phyloP scores from a whole-genome alignment of 92 coral and sea anemone species.

The Parazoanthus darwini region DNA sequence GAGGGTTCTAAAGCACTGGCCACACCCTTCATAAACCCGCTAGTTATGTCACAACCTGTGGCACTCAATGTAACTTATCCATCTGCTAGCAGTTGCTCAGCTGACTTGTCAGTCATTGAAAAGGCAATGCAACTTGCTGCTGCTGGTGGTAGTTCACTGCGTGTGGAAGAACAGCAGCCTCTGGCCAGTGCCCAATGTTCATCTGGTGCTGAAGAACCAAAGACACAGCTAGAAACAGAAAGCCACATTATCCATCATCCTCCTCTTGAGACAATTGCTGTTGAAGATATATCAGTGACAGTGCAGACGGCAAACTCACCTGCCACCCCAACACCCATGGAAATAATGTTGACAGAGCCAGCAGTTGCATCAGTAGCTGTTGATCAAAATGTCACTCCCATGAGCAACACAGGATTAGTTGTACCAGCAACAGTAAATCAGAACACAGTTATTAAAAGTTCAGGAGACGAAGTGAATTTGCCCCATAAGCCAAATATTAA shows the following conservation, averaged over 20 bases:
- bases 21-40: constrained; percentile 57
- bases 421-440: constrained; percentile 1
- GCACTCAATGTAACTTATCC: constrained; percentile 56
- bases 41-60: constrained; percentile 64
- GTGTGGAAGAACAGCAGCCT: constrained; percentile 33
- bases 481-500: constrained; percentile 25
- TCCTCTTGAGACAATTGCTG: constrained; percentile 33
- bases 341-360: not conserved
- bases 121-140: constrained; percentile 82
- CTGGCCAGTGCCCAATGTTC: not conserved
- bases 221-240: not conserved
- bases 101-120: constrained; percentile 62
- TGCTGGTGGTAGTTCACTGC: constrained; percentile 22
- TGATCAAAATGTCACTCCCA: not conserved
- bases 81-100: constrained; percentile 25
- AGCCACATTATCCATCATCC: not conserved
- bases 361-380: not conserved
- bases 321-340: not conserved
- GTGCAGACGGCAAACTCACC: constrained; percentile 51
- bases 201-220: not conserved
- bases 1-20: not conserved
- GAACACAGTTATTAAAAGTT: not conserved
- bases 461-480: constrained; percentile 28
- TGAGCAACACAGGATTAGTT: not conserved
- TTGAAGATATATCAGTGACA: constrained; percentile 57